Evolutionary conservation across 2,797 vertebrate species (phyloP).

Genomic region (Sparus aurata): DNA sequence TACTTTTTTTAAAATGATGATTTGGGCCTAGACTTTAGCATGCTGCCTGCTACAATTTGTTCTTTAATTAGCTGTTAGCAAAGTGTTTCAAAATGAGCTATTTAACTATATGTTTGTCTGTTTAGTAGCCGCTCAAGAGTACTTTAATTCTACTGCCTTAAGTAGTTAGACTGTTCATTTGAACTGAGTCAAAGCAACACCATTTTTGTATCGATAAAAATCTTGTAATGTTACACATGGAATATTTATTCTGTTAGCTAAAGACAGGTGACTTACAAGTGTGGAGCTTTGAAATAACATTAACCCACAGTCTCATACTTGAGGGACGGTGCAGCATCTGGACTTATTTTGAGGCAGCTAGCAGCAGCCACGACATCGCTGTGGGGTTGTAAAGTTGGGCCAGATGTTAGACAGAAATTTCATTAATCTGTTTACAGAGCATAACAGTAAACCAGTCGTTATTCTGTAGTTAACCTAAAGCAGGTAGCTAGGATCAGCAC

Average conservation of each 20-base stretch:
- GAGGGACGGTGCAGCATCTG: neutral
- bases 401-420: neutral
- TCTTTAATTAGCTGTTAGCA: neutral
- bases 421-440: neutral
- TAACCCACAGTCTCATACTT: neutral
- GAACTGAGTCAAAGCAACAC: neutral
- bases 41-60: neutral
- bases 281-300: neutral
- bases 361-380: neutral
- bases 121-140: neutral
- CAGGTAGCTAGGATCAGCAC: neutral
- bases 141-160: neutral
- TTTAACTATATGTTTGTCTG: neutral
- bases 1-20: constrained; percentile 6
- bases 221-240: neutral
- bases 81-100: neutral
- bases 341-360: neutral
- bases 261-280: no score
- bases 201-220: neutral
- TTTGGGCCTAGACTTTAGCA: neutral
- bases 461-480: neutral
- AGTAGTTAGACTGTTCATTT: neutral
- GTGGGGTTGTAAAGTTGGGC: neutral
- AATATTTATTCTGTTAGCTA: no score
- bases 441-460: no score